Evolutionary conservation across 2,113 vertebrate species (phyloP), one percentile per base, ranked within the genome.

Genomic region (Misgurnus mizolepis): DNA sequence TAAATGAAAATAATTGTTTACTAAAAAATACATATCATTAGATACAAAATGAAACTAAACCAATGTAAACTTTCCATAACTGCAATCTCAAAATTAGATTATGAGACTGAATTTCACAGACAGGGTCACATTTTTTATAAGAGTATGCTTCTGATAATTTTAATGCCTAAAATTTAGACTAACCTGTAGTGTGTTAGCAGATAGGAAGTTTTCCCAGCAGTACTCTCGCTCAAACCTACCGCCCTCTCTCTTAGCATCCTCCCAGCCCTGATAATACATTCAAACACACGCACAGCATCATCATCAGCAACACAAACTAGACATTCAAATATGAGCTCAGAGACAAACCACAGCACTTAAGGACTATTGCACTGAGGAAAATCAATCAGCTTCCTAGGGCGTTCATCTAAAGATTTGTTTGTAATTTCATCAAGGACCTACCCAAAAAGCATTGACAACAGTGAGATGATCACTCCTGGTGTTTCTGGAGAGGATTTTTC

Each of bases 171-270:
- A 34, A 6, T 14, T 41, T 62, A 55, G 12, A 27, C 88, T 93
- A 80, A 98, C 98, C 96, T 99, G 96, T 11, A 99, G 91, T 0
- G 96, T 98, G 56, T 96, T 98, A 80, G 95, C 88, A 82, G 97
- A 99, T 43, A 99, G 92, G 87, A 99, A 99, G 88, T 98, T 95
- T 0, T 98, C 96, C 98, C 97, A 99, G 90, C 98, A 99, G 85
- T 93, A 99, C 18, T 99, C 96, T 62, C 93, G 94, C 88, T 99
- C 97, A 11, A 84, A 93, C 88, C 94, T 92, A 88, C 91, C 92
- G 5, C 97, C 96, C 39, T 90, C 90, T 0, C 86, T 87, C 22
- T 94, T 96, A 0, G 95, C 94, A 71, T 97, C 95, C 76, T 98
- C 95, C 98, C 98, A 99, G 82, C 97, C 97, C 97, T 99, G 61